These are phyloP conservation scores for Cosmopolites sordidus DNA, from an alignment of 2,888 invertebrate genomes.

Conservation along the genomic window DNA sequence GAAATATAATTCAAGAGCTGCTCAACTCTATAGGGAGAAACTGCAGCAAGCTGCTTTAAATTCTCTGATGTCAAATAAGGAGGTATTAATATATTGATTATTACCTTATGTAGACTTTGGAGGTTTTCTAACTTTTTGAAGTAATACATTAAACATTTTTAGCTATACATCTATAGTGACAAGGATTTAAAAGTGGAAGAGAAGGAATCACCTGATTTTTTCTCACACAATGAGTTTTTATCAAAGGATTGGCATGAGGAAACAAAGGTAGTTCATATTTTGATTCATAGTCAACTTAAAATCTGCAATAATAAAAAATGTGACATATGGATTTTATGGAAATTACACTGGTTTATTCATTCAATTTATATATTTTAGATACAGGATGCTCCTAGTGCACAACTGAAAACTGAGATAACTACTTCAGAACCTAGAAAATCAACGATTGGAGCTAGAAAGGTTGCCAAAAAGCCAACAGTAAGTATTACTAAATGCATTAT, in stretches of 20 bases:
- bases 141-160: slow-evolving; percentile 30
- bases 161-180: slow-evolving; percentile 71
- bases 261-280: neutral
- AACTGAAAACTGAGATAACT: neutral
- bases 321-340: no score
- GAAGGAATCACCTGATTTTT: slow-evolving; percentile 85
- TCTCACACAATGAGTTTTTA: slow-evolving; percentile 68
- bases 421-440: slow-evolving; percentile 53
- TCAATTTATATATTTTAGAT: neutral
- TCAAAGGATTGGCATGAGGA: neutral
- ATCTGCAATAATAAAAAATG: no score
- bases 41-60: slow-evolving; percentile 75
- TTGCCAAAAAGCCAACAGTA: slow-evolving; percentile 67
- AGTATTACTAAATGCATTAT: slow-evolving; percentile 40
- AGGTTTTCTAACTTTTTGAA: slow-evolving; percentile 16
- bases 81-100: slow-evolving; percentile 56
- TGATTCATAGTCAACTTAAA: no score
- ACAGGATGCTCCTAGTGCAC: neutral
- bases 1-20: slow-evolving; percentile 95
- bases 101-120: slow-evolving; percentile 2
- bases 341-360: no score
- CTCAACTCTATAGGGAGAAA: slow-evolving; percentile 90
- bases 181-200: slow-evolving; percentile 52
- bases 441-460: slow-evolving; percentile 68
- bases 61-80: slow-evolving; percentile 84